These are phyloP conservation scores for Invenusta paracnida DNA, from an alignment of 2,888 invertebrate species.

Conservation along the genomic window DNA sequence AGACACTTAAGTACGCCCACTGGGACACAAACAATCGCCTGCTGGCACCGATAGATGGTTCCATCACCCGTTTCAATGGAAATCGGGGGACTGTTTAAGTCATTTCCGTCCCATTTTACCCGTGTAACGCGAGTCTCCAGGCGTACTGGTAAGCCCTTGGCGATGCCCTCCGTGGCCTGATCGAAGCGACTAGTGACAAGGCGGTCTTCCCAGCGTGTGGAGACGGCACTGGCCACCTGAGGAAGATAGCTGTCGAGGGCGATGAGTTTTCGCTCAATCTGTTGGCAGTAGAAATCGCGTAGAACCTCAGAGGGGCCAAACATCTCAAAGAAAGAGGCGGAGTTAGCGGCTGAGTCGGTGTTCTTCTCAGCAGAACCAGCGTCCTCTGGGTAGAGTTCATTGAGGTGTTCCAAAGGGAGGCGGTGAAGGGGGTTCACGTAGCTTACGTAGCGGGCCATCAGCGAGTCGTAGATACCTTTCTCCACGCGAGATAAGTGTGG, in stretches of 20 bases:
- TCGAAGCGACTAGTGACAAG: slow-evolving; percentile 40
- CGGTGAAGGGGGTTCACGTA: slow-evolving; percentile 43
- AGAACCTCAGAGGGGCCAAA: background rate
- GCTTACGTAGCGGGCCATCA: slow-evolving; percentile 27
- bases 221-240: slow-evolving; percentile 42
- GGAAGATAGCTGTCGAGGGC: slow-evolving; percentile 1
- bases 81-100: background rate
- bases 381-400: too few relatives aligned
- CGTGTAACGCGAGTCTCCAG: background rate
- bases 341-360: too few relatives aligned
- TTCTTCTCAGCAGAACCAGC: background rate
- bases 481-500: too few relatives aligned
- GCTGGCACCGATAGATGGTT: slow-evolving; percentile 28
- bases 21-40: slow-evolving; percentile 41
- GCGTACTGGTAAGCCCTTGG: slow-evolving; percentile 36
- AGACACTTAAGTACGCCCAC: slow-evolving; percentile 45
- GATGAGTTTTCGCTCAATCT: background rate
- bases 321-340: too few relatives aligned
- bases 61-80: background rate
- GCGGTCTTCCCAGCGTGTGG: slow-evolving; percentile 35
- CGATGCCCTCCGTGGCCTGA: slow-evolving; percentile 36
- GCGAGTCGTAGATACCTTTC: slow-evolving; percentile 42
- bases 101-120: background rate
- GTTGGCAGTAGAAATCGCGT: background rate
- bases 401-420: too few relatives aligned